phyloP scores from a whole-genome alignment of 2,888 invertebrate species.

The Philonicus albiceps region DNA sequence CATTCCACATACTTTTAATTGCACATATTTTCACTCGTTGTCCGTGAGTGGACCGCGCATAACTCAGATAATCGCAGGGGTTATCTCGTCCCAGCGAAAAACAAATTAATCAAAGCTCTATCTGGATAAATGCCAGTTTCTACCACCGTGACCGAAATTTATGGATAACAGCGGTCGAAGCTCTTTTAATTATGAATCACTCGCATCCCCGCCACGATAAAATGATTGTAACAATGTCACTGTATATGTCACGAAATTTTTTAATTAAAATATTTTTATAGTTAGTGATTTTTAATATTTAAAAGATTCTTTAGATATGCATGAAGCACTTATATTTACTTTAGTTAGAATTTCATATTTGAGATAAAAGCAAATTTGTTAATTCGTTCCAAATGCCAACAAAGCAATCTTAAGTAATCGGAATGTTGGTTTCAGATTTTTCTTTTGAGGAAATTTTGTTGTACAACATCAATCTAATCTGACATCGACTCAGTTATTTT shows the following conservation, averaged over 20 bases:
- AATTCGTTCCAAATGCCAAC: no score
- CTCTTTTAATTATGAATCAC: constrained; percentile 15
- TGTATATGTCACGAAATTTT: not conserved
- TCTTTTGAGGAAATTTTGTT: no score
- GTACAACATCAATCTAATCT: no score
- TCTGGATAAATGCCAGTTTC: constrained; percentile 26
- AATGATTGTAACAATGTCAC: not conserved
- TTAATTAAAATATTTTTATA: not conserved
- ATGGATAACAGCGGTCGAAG: constrained; percentile 1
- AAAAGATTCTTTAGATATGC: not conserved
- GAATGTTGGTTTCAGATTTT: no score
- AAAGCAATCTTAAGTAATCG: no score
- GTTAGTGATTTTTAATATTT: not conserved
- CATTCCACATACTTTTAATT: not conserved
- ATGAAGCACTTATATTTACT: no score
- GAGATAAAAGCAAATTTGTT: no score
- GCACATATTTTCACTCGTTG: not conserved
- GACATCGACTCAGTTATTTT: no score
- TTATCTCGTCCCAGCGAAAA: not conserved
- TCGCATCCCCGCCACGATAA: not conserved
- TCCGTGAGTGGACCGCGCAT: not conserved
- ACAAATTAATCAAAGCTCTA: constrained; percentile 27
- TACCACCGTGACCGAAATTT: not conserved
- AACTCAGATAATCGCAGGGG: not conserved
- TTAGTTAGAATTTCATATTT: no score